Percentiles rank a stretch among this genome's conserved stretches.
Evolutionary conservation across 2,797 vertebrate species (phyloP).

Genomic region (Poecilia velifera): DNA sequence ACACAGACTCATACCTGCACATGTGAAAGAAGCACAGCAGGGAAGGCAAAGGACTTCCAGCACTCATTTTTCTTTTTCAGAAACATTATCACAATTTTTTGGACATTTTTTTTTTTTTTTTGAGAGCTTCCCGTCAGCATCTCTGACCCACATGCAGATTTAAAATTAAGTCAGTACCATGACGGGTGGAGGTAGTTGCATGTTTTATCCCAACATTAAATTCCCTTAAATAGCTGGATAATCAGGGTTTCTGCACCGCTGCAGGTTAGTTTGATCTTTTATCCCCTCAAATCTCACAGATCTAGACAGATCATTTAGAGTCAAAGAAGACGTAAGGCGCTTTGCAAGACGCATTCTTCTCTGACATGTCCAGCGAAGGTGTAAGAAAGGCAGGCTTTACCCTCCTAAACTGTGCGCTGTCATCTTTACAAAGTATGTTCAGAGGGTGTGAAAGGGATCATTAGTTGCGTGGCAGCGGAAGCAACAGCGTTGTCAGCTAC

Average conservation of each 20-base stretch:
- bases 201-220: not conserved
- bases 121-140: conserved; percentile 21
- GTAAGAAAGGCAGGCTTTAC: conserved; percentile 69
- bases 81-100: conserved; percentile 36
- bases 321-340: conserved; percentile 31
- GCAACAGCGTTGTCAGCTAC: conserved; percentile 74
- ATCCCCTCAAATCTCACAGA: conserved; percentile 5
- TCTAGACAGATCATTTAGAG: conserved; percentile 32
- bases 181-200: conserved; percentile 11
- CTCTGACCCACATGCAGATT: conserved; percentile 39
- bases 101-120: conserved; percentile 40
- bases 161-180: conserved; percentile 23
- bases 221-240: not conserved
- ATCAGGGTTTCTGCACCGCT: not conserved
- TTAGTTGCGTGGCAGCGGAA: conserved; percentile 73
- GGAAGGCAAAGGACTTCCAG: conserved; percentile 62
- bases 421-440: conserved; percentile 79
- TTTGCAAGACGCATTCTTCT: conserved; percentile 52
- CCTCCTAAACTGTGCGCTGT: conserved; percentile 72
- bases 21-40: conserved; percentile 72
- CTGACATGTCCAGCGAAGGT: conserved; percentile 67
- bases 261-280: conserved; percentile 5
- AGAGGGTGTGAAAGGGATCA: conserved; percentile 76
- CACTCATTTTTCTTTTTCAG: conserved; percentile 39
- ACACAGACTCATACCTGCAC: conserved; percentile 66